Conservation (phyloP, 2,888 invertebrate genomes). For the Limnephilus auricula region DNA sequence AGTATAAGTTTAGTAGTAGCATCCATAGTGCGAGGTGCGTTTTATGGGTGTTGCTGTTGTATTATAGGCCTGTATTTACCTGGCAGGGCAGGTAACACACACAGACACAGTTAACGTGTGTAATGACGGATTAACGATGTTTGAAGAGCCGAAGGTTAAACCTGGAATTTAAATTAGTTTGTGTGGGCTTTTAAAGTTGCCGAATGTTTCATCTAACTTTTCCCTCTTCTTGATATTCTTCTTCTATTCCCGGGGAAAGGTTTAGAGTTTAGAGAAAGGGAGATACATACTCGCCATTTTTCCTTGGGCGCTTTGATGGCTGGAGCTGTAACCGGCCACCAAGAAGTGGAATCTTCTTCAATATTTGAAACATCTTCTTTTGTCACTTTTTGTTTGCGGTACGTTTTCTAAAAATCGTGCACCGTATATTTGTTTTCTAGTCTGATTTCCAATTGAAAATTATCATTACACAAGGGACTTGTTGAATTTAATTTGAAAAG, state of each 20-base stretch:
- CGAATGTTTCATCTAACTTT: neutral
- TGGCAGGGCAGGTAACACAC: neutral
- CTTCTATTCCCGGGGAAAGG: neutral
- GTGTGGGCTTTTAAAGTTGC: neutral
- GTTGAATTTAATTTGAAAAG: slow-evolving; percentile 30
- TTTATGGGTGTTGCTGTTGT: neutral
- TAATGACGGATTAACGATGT: slow-evolving; percentile 48
- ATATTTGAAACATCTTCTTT: neutral
- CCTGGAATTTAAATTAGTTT: slow-evolving; percentile 39
- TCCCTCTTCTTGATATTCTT: neutral
- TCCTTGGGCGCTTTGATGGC: no score
- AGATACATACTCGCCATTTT: no score
- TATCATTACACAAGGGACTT: neutral
- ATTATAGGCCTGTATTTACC: neutral
- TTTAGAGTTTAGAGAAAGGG: neutral
- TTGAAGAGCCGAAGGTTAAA: slow-evolving; percentile 29
- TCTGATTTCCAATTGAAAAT: neutral
- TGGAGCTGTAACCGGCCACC: neutral
- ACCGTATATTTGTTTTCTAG: neutral
- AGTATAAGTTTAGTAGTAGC: neutral
- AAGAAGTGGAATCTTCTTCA: neutral
- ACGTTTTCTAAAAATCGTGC: neutral
- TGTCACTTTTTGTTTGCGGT: neutral
- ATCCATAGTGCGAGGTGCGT: neutral
- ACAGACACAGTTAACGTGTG: neutral